Conservation (phyloP, 2,888 invertebrate species). For the Tiliacea aurago region DNA sequence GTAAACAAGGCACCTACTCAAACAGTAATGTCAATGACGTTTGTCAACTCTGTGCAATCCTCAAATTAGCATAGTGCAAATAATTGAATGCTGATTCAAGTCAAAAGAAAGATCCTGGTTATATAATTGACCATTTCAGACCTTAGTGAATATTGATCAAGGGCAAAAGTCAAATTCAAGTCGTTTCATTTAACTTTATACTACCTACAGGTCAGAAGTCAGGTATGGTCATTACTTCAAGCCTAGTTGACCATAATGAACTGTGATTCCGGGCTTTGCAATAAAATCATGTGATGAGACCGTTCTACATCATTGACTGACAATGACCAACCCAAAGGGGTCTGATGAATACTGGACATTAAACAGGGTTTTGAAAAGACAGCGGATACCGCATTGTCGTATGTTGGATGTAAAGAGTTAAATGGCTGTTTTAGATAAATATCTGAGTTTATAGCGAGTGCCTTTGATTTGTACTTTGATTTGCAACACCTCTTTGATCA, state of each 20-base stretch:
- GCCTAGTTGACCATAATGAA: conserved; percentile 17
- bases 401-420: neutral
- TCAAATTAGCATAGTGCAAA: neutral
- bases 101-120: conserved; percentile 16
- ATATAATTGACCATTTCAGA: conserved; percentile 9
- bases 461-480: neutral
- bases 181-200: conserved; percentile 1
- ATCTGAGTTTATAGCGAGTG: too few species aligned
- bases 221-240: conserved; percentile 2
- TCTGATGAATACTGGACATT: conserved; percentile 9
- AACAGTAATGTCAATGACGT: conserved; percentile 12
- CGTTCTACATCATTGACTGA: conserved; percentile 48
- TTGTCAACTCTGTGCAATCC: neutral
- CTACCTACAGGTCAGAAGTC: conserved; percentile 3
- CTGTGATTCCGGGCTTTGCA: conserved; percentile 20
- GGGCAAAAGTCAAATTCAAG: conserved; percentile 10
- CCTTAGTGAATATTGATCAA: neutral
- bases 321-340: conserved; percentile 22
- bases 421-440: neutral
- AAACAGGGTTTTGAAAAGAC: neutral
- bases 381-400: neutral
- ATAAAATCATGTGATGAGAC: conserved; percentile 15
- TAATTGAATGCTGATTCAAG: conserved; percentile 2
- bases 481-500: neutral
- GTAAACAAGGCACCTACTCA: conserved; percentile 45